A percentile compares a stretch with the other conserved stretches of the same genome.
Conservation (phyloP, 2,888 invertebrate species). For the Agriopis aurantiaria region DNA sequence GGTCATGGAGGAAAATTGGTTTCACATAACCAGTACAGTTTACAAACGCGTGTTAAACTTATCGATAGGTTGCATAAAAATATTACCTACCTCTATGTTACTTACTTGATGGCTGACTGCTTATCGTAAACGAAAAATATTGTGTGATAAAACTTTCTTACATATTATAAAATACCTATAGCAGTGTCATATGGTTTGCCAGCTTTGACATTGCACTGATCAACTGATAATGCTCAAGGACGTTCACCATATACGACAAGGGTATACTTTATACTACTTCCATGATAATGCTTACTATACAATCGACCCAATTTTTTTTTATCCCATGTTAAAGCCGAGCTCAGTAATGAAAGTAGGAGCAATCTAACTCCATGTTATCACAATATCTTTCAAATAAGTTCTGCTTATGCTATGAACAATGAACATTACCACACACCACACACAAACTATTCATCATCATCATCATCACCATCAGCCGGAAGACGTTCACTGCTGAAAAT, state of each 20-base stretch:
- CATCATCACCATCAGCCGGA: too few species aligned
- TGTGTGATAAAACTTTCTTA: background rate
- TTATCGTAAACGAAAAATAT: slow-evolving; percentile 10
- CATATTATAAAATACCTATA: background rate
- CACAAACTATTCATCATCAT: background rate
- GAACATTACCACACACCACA: background rate
- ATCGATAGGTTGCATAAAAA: slow-evolving; percentile 10
- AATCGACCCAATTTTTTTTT: too few species aligned
- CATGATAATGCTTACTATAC: too few species aligned
- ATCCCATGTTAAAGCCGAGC: too few species aligned
- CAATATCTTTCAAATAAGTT: background rate
- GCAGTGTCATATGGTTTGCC: background rate
- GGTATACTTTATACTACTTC: too few species aligned
- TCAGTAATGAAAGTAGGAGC: background rate
- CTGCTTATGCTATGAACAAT: too few species aligned
- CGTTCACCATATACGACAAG: too few species aligned
- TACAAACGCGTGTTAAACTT: slow-evolving; percentile 1
- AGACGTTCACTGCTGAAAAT: too few species aligned
- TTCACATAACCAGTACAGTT: background rate
- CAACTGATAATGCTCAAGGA: too few species aligned
- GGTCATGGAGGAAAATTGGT: background rate
- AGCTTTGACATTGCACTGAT: background rate
- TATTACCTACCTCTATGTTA: background rate
- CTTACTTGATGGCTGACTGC: background rate
- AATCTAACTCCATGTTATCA: background rate